Evolutionary conservation across 64 coral and sea anemone genomes (phyloP).

Genomic region (Montipora foliosa): DNA sequence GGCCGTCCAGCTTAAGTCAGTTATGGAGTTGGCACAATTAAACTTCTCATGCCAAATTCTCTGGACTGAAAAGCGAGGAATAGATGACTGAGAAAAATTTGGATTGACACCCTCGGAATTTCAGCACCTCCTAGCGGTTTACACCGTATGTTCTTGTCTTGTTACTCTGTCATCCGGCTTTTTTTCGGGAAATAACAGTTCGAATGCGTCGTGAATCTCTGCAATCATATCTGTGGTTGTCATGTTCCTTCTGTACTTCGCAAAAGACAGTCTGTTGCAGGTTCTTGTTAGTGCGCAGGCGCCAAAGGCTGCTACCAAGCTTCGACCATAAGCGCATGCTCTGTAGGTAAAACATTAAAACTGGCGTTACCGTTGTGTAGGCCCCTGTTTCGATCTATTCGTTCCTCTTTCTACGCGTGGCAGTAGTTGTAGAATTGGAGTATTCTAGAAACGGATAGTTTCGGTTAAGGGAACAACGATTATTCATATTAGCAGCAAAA

Average conservation of each 20-base stretch:
- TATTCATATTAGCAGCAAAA: too few species aligned
- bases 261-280: slow-evolving; percentile 87
- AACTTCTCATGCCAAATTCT: too few species aligned
- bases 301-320: slow-evolving; percentile 87
- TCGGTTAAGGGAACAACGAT: too few species aligned
- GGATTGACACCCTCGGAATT: background rate
- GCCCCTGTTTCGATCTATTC: too few species aligned
- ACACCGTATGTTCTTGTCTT: slow-evolving; percentile 51
- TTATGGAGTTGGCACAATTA: too few species aligned
- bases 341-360: slow-evolving; percentile 3
- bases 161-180: slow-evolving; percentile 1
- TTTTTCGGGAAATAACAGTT: slow-evolving; percentile 72
- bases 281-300: slow-evolving; percentile 89
- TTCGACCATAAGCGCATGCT: slow-evolving; percentile 50
- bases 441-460: too few species aligned
- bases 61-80: too few species aligned
- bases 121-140: background rate
- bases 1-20: too few species aligned
- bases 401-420: too few species aligned
- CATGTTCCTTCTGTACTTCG: slow-evolving; percentile 77
- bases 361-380: too few species aligned
- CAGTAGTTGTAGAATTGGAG: too few species aligned
- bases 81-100: too few species aligned
- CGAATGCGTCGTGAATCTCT: slow-evolving; percentile 88
- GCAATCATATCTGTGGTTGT: slow-evolving; percentile 94